Conservation (phyloP, 1,140 invertebrate species). For the Brachionus manjavacas region DNA sequence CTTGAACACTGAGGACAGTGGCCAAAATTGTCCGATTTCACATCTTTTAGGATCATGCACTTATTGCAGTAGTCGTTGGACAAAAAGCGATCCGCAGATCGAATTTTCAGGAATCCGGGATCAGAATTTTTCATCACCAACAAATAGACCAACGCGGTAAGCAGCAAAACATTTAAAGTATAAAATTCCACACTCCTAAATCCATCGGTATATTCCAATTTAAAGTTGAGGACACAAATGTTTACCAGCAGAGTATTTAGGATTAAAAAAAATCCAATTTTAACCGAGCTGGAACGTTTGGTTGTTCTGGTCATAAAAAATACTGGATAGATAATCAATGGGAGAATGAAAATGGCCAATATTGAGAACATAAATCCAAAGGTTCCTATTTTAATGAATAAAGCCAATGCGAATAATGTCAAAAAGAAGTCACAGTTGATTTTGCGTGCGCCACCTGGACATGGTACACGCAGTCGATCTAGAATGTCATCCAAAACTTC, state of each 20-base stretch:
- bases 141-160: neutral
- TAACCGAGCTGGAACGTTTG: neutral
- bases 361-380: neutral
- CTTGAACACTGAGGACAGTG: conserved; percentile 20
- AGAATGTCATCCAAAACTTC: neutral
- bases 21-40: neutral
- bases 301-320: neutral
- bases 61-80: conserved; percentile 5
- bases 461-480: conserved; percentile 15
- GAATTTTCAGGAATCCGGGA: neutral
- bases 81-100: neutral
- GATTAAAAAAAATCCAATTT: conserved; percentile 4
- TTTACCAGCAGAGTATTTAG: neutral
- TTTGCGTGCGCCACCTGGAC: conserved; percentile 25
- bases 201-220: neutral
- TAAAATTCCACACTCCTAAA: neutral
- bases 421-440: conserved; percentile 1
- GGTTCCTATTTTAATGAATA: neutral
- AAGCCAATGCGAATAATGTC: neutral
- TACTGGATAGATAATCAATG: neutral
- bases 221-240: neutral
- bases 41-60: neutral
- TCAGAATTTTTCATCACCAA: conserved; percentile 12
- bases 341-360: neutral
- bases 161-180: neutral